Percentiles rank a stretch among this genome's conserved stretches.
Evolutionary conservation across 2,113 vertebrate species (phyloP).

Genomic region (Spermophilus dauricus): DNA sequence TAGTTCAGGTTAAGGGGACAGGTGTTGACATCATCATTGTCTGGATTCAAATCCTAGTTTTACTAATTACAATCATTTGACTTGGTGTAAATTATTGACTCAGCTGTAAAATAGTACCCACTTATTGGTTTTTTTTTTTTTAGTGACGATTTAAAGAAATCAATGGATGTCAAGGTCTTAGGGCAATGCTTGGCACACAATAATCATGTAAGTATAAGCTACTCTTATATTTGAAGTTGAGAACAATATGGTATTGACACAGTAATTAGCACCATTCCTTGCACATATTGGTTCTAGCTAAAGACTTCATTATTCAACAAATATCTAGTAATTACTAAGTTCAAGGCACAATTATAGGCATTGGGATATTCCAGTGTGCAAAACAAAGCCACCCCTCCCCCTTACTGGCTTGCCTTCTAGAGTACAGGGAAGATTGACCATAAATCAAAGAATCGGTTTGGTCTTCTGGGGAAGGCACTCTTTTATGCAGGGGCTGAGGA

Average conservation of each 20-base stretch:
- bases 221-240: not conserved
- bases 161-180: not conserved
- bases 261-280: not conserved
- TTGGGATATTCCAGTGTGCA: not conserved
- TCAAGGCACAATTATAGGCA: not conserved
- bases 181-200: not conserved
- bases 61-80: not conserved
- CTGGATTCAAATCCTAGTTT: not conserved
- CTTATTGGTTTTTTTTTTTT: not conserved
- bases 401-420: not conserved
- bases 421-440: too few relatives aligned
- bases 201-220: not conserved
- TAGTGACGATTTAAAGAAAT: not conserved
- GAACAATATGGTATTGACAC: not conserved
- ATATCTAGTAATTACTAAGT: not conserved
- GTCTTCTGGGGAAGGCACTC: too few relatives aligned
- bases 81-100: not conserved
- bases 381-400: not conserved
- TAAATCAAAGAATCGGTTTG: not conserved
- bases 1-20: not conserved
- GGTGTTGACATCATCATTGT: not conserved
- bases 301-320: not conserved
- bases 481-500: not conserved
- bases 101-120: not conserved
- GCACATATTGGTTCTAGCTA: not conserved